These are phyloP conservation scores for Arbacia lixula DNA, from an alignment of 53 echinoderm and acorn worm genomes.

Conservation along the genomic window DNA sequence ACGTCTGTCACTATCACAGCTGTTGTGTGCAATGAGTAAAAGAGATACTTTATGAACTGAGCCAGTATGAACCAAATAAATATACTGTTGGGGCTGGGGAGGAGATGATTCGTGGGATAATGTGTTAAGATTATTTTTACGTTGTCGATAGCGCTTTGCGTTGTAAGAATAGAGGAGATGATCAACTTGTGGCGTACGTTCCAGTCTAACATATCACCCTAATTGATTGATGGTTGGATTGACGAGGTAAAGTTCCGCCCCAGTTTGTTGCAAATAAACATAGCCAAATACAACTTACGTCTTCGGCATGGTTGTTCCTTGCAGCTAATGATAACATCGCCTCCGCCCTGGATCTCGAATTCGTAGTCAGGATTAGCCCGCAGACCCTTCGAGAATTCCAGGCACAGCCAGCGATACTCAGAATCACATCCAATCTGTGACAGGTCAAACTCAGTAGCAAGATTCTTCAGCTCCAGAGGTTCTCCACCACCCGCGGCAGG, in stretches of 20 bases:
- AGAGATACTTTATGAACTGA: neutral
- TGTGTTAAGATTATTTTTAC: neutral
- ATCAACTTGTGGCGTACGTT: neutral
- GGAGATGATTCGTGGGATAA: neutral
- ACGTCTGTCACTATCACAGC: constrained; percentile 64
- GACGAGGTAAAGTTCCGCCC: too few species aligned
- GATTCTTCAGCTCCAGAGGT: constrained; percentile 58
- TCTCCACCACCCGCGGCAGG: constrained; percentile 58
- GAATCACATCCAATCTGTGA: constrained; percentile 82
- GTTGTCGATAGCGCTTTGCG: too few species aligned
- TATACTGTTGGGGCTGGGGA: neutral
- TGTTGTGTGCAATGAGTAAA: neutral
- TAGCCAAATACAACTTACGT: too few species aligned
- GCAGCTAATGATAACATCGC: constrained; percentile 70
- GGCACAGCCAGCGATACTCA: constrained; percentile 73
- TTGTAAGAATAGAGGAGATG: too few species aligned
- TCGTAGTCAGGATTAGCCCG: constrained; percentile 77
- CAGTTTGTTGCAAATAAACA: too few species aligned
- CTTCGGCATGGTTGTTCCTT: constrained; percentile 84
- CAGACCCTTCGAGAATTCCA: constrained; percentile 70
- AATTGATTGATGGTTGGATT: too few species aligned
- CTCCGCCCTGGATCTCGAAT: constrained; percentile 51
- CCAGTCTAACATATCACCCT: too few species aligned
- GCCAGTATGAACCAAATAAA: neutral
- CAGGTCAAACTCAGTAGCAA: constrained; percentile 71